Evolutionary conservation across 2,888 invertebrate species (phyloP).

Genomic region (Ceraclea dissimilis): DNA sequence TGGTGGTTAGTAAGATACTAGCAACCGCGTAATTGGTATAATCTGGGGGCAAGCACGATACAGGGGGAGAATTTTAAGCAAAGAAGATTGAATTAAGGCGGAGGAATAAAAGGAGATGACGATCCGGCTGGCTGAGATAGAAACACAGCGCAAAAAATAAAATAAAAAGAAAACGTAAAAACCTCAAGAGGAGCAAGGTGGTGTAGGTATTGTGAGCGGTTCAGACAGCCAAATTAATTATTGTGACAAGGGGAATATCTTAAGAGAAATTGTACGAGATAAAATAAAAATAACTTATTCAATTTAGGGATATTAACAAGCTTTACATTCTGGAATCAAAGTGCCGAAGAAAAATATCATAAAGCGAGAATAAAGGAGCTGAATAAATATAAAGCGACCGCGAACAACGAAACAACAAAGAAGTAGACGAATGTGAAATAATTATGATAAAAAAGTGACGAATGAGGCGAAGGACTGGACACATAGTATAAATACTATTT

Average conservation of each 20-base stretch:
- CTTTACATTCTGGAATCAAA: too few relatives aligned
- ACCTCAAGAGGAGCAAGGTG: not conserved
- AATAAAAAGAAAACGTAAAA: not conserved
- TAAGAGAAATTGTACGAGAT: too few relatives aligned
- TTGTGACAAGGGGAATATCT: not conserved
- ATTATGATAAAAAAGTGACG: too few relatives aligned
- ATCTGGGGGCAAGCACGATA: constrained; percentile 25
- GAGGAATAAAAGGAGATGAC: constrained; percentile 14
- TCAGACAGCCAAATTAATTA: not conserved
- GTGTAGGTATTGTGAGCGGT: not conserved
- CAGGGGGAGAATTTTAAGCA: constrained; percentile 22
- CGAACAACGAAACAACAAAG: too few relatives aligned
- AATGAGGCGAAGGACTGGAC: too few relatives aligned
- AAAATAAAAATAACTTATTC: too few relatives aligned
- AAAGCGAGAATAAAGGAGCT: too few relatives aligned
- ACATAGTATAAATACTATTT: too few relatives aligned
- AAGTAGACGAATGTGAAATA: not conserved
- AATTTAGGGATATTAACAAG: too few relatives aligned
- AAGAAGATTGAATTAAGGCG: constrained; percentile 25
- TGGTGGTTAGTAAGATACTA: constrained; percentile 14
- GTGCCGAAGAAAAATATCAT: too few relatives aligned
- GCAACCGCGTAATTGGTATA: constrained; percentile 26
- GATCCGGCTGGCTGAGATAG: not conserved
- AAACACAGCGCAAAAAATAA: not conserved
- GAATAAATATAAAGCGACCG: too few relatives aligned